Conservation (phyloP, 2,797 vertebrate species). For the Ambastaia sidthimunki region DNA sequence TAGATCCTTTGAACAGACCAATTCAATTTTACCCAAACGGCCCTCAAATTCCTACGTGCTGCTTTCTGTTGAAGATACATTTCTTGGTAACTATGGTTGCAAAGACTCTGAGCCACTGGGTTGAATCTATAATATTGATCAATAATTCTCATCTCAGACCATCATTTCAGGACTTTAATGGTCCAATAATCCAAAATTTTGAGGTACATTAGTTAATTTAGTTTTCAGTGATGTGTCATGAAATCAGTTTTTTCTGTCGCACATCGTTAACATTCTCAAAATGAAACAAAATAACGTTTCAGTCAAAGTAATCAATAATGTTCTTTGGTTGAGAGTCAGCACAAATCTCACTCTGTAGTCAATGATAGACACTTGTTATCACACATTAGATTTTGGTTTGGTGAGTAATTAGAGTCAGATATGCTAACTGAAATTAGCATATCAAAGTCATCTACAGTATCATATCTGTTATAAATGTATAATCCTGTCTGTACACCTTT, state of each 20-base stretch:
- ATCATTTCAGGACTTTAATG: background rate
- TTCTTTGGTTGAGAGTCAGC: background rate
- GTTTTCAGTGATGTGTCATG: conserved; percentile 5
- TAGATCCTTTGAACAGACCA: background rate
- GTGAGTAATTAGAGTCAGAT: too few relatives aligned
- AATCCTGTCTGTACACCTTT: background rate
- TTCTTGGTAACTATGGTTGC: conserved; percentile 34
- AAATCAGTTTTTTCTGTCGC: conserved; percentile 30
- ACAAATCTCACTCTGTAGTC: background rate
- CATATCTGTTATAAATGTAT: background rate
- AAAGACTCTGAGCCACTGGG: background rate
- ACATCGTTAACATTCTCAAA: conserved; percentile 17
- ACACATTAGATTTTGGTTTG: too few relatives aligned
- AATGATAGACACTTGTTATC: background rate
- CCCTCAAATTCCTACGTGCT: conserved; percentile 43
- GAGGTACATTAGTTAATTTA: conserved; percentile 16
- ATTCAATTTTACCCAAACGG: conserved; percentile 47
- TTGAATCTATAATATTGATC: conserved; percentile 39
- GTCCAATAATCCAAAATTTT: conserved; percentile 34
- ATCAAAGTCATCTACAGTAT: too few relatives aligned
- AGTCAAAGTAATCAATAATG: conserved; percentile 4
- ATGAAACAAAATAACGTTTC: conserved; percentile 22
- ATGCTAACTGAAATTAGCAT: too few relatives aligned
- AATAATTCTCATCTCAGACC: conserved; percentile 13
- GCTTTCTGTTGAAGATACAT: conserved; percentile 24